Evolutionary conservation across 2,888 invertebrate genomes (phyloP).

Genomic region (Drosophila affinis): DNA sequence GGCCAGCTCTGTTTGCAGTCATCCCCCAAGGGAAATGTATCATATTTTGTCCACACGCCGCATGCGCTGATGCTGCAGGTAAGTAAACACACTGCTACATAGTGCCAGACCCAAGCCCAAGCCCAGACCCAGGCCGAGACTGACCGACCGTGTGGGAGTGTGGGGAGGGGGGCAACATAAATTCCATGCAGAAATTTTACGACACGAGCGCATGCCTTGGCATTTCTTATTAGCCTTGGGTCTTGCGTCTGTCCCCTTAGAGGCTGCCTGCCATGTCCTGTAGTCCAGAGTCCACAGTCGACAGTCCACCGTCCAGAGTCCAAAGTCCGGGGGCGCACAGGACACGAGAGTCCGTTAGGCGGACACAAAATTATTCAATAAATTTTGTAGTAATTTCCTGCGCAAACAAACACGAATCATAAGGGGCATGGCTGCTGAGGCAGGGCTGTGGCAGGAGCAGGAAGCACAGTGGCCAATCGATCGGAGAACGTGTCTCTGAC

Average conservation of each 20-base stretch:
- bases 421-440: conserved; percentile 34
- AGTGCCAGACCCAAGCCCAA: too few species aligned
- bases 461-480: background rate
- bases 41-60: conserved; percentile 99
- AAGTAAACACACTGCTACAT: conserved; percentile 72
- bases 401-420: conserved; percentile 77
- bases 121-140: background rate
- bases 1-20: conserved; percentile 99
- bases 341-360: conserved; percentile 21
- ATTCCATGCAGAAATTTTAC: conserved; percentile 74
- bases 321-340: background rate
- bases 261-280: background rate
- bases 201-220: conserved; percentile 73
- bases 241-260: background rate
- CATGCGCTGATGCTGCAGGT: conserved; percentile 99
- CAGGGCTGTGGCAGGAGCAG: too few species aligned
- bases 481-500: conserved; percentile 21
- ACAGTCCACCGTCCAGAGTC: background rate
- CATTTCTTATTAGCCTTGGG: conserved; percentile 70
- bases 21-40: conserved; percentile 98
- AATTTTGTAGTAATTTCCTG: conserved; percentile 79
- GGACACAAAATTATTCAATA: conserved; percentile 74
- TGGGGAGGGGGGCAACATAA: conserved; percentile 48
- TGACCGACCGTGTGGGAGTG: too few species aligned
- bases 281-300: background rate